Evolutionary conservation across 2,113 vertebrate genomes (phyloP).

Genomic region (Neodontobutis hainanensis): DNA sequence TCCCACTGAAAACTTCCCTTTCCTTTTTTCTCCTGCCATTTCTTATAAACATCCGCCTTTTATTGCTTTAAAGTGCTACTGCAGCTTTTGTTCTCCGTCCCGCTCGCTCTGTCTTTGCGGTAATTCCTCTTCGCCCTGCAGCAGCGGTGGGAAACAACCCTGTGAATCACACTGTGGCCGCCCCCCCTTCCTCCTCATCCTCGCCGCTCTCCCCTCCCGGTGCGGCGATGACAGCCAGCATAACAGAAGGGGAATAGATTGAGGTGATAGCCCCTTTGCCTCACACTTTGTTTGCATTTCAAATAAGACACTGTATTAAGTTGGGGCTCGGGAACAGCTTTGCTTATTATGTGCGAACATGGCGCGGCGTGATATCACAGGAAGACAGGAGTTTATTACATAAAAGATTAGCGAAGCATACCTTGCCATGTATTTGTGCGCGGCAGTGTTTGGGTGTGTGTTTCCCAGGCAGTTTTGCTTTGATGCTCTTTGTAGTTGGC

Average conservation of each 20-base stretch:
- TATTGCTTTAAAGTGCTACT: too few relatives aligned
- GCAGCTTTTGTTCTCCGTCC: not conserved
- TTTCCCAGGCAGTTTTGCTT: slow-evolving; percentile 50
- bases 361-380: slow-evolving; percentile 55
- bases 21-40: slow-evolving; percentile 1
- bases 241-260: slow-evolving; percentile 63
- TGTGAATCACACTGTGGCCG: slow-evolving; percentile 62
- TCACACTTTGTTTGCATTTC: slow-evolving; percentile 73
- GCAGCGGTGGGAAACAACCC: slow-evolving; percentile 63
- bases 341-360: slow-evolving; percentile 63
- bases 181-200: not conserved
- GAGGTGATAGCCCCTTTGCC: slow-evolving; percentile 69
- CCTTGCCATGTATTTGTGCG: slow-evolving; percentile 58
- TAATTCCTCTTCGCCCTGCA: slow-evolving; percentile 58
- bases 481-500: slow-evolving; percentile 68
- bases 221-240: slow-evolving; percentile 55
- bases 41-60: too few relatives aligned
- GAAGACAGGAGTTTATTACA: slow-evolving; percentile 66
- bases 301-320: slow-evolving; percentile 66
- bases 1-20: slow-evolving; percentile 6
- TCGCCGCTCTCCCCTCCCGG: slow-evolving; percentile 7
- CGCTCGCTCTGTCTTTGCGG: slow-evolving; percentile 43
- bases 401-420: slow-evolving; percentile 65
- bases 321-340: slow-evolving; percentile 51
- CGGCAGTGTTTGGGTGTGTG: slow-evolving; percentile 55